A percentile compares a stretch with the other conserved stretches of the same genome.
Conservation (phyloP, 2,888 invertebrate genomes). For the Tetranychus piercei region DNA sequence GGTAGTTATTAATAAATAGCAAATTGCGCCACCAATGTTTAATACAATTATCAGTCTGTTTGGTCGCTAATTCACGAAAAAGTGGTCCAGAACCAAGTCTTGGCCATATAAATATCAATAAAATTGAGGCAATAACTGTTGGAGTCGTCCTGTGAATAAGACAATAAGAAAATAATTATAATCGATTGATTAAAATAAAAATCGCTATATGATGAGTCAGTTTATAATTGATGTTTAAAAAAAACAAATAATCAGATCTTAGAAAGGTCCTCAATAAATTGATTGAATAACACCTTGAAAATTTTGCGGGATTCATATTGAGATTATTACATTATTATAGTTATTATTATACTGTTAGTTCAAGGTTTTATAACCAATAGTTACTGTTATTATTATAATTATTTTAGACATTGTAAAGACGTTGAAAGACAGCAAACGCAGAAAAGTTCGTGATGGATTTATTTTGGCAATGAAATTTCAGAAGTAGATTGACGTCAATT, state of each 20-base stretch:
- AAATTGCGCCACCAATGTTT: slow-evolving; percentile 12
- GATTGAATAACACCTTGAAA: background rate
- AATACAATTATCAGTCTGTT: slow-evolving; percentile 6
- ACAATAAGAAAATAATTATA: background rate
- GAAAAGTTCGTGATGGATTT: too few species aligned
- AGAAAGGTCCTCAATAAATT: background rate
- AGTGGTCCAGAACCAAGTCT: slow-evolving; percentile 2
- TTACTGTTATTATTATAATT: background rate
- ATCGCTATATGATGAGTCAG: background rate
- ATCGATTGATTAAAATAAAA: background rate
- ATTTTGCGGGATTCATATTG: background rate
- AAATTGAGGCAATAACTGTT: background rate
- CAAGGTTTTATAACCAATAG: background rate
- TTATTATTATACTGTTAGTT: background rate
- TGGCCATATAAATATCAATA: slow-evolving; percentile 5
- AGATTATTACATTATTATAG: background rate
- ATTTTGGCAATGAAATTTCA: background rate
- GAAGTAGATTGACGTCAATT: background rate
- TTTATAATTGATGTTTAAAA: background rate
- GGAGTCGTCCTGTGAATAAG: background rate
- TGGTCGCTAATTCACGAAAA: background rate
- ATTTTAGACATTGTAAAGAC: too few species aligned
- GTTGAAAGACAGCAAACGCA: too few species aligned
- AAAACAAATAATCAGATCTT: too few species aligned
- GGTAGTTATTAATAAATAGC: background rate